Evolutionary conservation across 2,113 vertebrate genomes (phyloP).

Genomic region (Tamias sibiricus): DNA sequence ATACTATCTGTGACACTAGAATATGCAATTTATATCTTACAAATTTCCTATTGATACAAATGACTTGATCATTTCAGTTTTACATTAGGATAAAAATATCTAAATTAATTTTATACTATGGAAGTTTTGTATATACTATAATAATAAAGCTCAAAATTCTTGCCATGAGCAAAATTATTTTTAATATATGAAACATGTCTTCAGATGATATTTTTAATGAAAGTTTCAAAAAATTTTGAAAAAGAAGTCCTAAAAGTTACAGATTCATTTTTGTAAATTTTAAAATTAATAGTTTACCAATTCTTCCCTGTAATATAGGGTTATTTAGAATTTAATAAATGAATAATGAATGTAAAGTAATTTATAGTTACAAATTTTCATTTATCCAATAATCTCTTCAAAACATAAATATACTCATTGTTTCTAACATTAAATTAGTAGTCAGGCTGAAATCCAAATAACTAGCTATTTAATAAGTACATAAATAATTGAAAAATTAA

Average conservation of each 20-base stretch:
- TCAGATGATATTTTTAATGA: neutral
- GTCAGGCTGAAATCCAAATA: neutral
- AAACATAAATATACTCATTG: neutral
- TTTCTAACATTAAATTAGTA: neutral
- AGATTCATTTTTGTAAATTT: conserved; percentile 3
- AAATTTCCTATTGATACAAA: no score
- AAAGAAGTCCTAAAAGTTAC: neutral
- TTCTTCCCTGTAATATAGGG: neutral
- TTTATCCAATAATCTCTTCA: neutral
- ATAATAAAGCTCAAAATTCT: neutral
- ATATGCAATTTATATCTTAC: neutral
- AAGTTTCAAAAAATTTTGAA: neutral
- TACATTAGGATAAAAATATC: neutral
- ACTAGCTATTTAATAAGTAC: neutral
- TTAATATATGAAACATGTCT: neutral
- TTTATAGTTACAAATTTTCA: neutral
- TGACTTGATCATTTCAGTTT: neutral
- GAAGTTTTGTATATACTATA: neutral
- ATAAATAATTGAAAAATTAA: neutral
- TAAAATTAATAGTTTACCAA: neutral
- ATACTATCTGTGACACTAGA: neutral
- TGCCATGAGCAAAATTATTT: neutral
- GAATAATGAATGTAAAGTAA: neutral
- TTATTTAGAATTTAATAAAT: neutral
- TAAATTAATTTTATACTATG: neutral